Percentiles rank a stretch among this genome's conserved stretches.
Evolutionary conservation across 2,888 invertebrate genomes (phyloP).

Genomic region (Gastrophysa polygoni): DNA sequence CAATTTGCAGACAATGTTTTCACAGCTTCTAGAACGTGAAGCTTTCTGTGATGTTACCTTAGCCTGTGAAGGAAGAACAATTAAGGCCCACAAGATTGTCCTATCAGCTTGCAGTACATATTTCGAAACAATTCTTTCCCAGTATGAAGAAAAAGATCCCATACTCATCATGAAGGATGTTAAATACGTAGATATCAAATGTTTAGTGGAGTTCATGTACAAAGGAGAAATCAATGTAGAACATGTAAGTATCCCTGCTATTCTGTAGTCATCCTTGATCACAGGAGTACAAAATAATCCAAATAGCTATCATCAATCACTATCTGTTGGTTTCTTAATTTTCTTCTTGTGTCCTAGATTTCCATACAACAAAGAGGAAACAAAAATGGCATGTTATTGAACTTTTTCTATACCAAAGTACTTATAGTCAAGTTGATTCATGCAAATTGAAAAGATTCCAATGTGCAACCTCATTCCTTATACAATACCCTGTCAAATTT

Average conservation of each 20-base stretch:
- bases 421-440: too few relatives aligned
- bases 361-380: too few relatives aligned
- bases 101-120: slow-evolving; percentile 92
- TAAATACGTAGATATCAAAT: slow-evolving; percentile 86
- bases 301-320: too few relatives aligned
- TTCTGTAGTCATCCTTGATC: not conserved
- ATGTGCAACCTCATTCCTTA: too few relatives aligned
- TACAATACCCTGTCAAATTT: slow-evolving; percentile 41
- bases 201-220: slow-evolving; percentile 93
- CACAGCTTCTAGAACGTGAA: slow-evolving; percentile 83
- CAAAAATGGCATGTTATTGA: too few relatives aligned
- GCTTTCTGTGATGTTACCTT: slow-evolving; percentile 90
- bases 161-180: slow-evolving; percentile 90
- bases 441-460: too few relatives aligned
- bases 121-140: slow-evolving; percentile 84
- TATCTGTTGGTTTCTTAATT: too few relatives aligned
- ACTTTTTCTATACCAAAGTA: too few relatives aligned
- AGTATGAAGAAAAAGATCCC: slow-evolving; percentile 80
- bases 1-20: slow-evolving; percentile 88
- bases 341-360: too few relatives aligned
- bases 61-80: slow-evolving; percentile 82
- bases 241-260: slow-evolving; percentile 70
- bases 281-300: too few relatives aligned
- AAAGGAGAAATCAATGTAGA: slow-evolving; percentile 95
- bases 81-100: slow-evolving; percentile 84